These are phyloP conservation scores for Dyspetes luteomarginatus DNA, from an alignment of 2,888 invertebrate genomes.

Conservation along the genomic window DNA sequence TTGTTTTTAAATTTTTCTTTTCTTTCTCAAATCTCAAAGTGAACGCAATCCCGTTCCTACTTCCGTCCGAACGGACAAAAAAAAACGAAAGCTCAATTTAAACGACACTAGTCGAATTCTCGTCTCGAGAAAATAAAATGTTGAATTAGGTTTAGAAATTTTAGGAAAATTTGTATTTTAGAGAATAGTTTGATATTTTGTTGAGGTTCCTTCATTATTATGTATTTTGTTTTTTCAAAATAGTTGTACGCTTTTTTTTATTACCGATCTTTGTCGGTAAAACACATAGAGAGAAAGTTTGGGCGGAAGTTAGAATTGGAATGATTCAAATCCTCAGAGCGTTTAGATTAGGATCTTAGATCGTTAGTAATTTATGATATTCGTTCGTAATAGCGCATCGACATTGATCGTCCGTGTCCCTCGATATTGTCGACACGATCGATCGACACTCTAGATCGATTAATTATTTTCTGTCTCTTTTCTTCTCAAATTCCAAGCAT, in stretches of 20 bases:
- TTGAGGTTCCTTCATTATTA: slow-evolving; percentile 11
- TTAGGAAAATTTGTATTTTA: slow-evolving; percentile 36
- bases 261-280: not conserved
- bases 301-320: slow-evolving; percentile 60
- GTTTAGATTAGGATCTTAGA: slow-evolving; percentile 65
- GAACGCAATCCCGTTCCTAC: slow-evolving; percentile 50
- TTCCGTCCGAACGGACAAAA: slow-evolving; percentile 54
- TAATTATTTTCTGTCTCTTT: slow-evolving; percentile 75
- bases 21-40: slow-evolving; percentile 36
- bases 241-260: not conserved
- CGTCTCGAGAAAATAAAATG: not conserved
- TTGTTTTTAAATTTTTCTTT: not conserved
- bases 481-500: slow-evolving; percentile 75
- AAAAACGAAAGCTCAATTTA: slow-evolving; percentile 36
- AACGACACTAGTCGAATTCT: not conserved
- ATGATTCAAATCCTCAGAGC: slow-evolving; percentile 60
- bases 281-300: slow-evolving; percentile 31
- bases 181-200: slow-evolving; percentile 28
- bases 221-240: slow-evolving; percentile 5
- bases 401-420: slow-evolving; percentile 52
- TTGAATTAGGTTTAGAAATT: slow-evolving; percentile 18
- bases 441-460: slow-evolving; percentile 45
- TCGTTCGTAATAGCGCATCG: slow-evolving; percentile 55
- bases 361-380: slow-evolving; percentile 43
- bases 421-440: slow-evolving; percentile 2